Conservation (phyloP, 2,888 invertebrate genomes). For the Euclidia mi region DNA sequence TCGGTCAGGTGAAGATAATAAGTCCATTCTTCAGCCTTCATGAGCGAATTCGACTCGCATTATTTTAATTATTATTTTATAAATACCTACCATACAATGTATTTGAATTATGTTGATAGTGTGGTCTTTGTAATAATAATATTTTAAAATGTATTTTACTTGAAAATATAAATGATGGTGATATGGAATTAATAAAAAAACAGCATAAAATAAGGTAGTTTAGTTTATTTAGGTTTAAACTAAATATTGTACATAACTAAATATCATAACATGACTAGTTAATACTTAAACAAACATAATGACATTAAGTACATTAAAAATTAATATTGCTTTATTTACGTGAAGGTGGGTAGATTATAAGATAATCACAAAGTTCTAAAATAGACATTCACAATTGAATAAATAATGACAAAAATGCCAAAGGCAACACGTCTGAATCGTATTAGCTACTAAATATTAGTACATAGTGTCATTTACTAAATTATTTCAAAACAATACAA, state of each 20-base stretch:
- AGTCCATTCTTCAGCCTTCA: no score
- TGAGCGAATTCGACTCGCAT: no score
- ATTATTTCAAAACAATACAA: no score
- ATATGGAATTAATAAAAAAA: not conserved
- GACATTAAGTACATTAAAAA: conserved; percentile 43
- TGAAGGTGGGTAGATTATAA: conserved; percentile 36
- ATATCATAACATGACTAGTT: conserved; percentile 46
- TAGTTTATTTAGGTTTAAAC: conserved; percentile 10
- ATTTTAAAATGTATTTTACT: no score
- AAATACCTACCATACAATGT: no score
- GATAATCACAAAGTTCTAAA: conserved; percentile 3
- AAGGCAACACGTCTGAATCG: not conserved
- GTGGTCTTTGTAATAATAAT: no score
- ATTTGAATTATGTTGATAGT: no score
- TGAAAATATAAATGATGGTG: no score
- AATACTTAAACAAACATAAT: conserved; percentile 36
- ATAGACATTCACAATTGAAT: not conserved
- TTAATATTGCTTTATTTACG: conserved; percentile 14
- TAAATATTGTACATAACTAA: conserved; percentile 17
- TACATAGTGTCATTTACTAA: no score
- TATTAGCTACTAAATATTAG: no score
- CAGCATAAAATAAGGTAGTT: not conserved
- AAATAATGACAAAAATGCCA: not conserved
- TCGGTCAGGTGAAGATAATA: no score
- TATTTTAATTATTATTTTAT: no score